phyloP scores from a whole-genome alignment of 2,888 invertebrate genomes.

The Eueremaeus valkanovi region DNA sequence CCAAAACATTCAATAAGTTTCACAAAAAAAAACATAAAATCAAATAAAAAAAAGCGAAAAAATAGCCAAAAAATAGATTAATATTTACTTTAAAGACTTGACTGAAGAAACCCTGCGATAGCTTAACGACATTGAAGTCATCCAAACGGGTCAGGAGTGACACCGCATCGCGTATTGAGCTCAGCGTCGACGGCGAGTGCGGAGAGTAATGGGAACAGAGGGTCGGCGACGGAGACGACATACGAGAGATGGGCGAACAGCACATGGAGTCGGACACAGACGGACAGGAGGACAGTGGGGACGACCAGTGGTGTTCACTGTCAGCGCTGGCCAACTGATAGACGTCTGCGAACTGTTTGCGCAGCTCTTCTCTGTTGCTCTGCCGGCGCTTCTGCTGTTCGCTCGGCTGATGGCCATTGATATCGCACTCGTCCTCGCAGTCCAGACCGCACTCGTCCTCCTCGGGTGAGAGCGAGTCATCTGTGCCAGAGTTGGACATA shows the following conservation, averaged over 20 bases:
- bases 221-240: constrained; percentile 21
- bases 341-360: neutral
- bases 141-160: constrained; percentile 41
- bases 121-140: constrained; percentile 40
- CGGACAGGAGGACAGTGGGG: constrained; percentile 12
- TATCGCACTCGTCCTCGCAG: constrained; percentile 45
- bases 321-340: neutral
- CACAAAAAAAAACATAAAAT: too few species aligned
- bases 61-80: too few species aligned
- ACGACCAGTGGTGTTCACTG: neutral
- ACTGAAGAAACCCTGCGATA: constrained; percentile 76
- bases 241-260: neutral
- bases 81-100: constrained; percentile 89
- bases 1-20: too few species aligned
- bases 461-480: neutral
- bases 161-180: constrained; percentile 36
- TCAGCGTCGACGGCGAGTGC: constrained; percentile 21
- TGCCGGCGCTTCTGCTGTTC: neutral
- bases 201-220: neutral
- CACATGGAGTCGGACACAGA: neutral
- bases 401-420: neutral
- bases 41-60: too few species aligned
- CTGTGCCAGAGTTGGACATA: neutral
- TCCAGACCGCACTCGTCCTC: constrained; percentile 18
- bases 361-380: too few species aligned